Percentiles rank a stretch among this genome's conserved stretches.
Conservation (phyloP, 2,888 invertebrate genomes). For the Chrysolina oricalcia region DNA sequence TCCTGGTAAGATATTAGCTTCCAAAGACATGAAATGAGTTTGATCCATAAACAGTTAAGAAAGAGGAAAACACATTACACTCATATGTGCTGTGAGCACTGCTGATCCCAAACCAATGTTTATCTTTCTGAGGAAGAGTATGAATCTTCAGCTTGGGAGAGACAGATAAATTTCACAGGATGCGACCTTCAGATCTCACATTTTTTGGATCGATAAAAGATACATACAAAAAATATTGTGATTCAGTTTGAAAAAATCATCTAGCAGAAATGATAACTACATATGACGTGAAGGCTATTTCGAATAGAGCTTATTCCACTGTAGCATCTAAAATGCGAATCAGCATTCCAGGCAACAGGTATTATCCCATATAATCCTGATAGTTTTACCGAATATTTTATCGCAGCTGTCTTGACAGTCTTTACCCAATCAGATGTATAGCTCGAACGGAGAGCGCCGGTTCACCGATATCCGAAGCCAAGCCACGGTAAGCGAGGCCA, state of each 20-base stretch:
- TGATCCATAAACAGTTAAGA: too few relatives aligned
- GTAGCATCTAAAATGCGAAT: too few relatives aligned
- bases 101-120: too few relatives aligned
- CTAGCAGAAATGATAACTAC: constrained; percentile 48
- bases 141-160: constrained; percentile 66
- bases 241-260: constrained; percentile 60
- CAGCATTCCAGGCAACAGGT: too few relatives aligned
- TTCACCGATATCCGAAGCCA: too few relatives aligned
- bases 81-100: constrained; percentile 68
- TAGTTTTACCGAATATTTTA: too few relatives aligned
- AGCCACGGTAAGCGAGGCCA: too few relatives aligned
- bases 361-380: too few relatives aligned
- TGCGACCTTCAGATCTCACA: constrained; percentile 38
- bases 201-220: neutral
- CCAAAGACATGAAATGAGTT: too few relatives aligned
- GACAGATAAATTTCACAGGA: constrained; percentile 56
- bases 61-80: constrained; percentile 33
- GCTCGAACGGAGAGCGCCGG: too few relatives aligned
- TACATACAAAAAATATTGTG: constrained; percentile 53
- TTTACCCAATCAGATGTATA: too few relatives aligned
- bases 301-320: constrained; percentile 34
- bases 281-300: constrained; percentile 63
- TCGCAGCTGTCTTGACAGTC: too few relatives aligned
- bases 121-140: constrained; percentile 67
- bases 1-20: constrained; percentile 27